Evolutionary conservation across 2,888 invertebrate genomes (phyloP).

Genomic region (Sialis lutaria): DNA sequence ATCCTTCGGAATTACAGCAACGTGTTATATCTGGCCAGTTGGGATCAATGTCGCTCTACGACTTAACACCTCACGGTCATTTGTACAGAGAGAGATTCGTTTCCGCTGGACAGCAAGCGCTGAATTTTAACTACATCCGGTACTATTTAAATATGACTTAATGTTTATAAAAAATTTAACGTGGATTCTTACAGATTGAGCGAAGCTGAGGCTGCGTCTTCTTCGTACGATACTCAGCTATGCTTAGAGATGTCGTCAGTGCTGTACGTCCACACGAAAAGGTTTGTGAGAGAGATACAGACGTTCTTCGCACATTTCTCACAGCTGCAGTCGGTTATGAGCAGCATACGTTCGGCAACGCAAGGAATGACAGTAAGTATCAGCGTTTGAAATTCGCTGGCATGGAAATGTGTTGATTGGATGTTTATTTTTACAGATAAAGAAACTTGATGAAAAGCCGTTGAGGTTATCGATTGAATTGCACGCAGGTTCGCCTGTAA

Average conservation of each 20-base stretch:
- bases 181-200: slow-evolving; percentile 24
- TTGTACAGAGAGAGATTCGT: slow-evolving; percentile 69
- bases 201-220: slow-evolving; percentile 30
- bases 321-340: slow-evolving; percentile 63
- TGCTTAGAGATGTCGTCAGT: slow-evolving; percentile 77
- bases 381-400: not conserved
- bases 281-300: slow-evolving; percentile 78
- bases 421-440: slow-evolving; percentile 9
- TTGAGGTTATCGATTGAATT: slow-evolving; percentile 37
- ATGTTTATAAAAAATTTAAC: not conserved
- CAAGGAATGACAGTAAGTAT: slow-evolving; percentile 35
- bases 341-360: slow-evolving; percentile 42
- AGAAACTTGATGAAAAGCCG: slow-evolving; percentile 7
- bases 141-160: not conserved
- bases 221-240: slow-evolving; percentile 50
- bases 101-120: slow-evolving; percentile 62
- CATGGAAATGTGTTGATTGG: not conserved
- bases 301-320: slow-evolving; percentile 75
- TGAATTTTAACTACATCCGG: slow-evolving; percentile 58
- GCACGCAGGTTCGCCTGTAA: slow-evolving; percentile 61
- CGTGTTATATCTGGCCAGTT: slow-evolving; percentile 49
- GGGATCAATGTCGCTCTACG: slow-evolving; percentile 60
- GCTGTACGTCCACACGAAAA: slow-evolving; percentile 82
- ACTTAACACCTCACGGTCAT: slow-evolving; percentile 62
- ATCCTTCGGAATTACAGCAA: slow-evolving; percentile 22